Percentiles rank a stretch among this genome's conserved stretches.
Conservation (phyloP, 2,797 vertebrate species). For the Anolis apletophallus region DNA sequence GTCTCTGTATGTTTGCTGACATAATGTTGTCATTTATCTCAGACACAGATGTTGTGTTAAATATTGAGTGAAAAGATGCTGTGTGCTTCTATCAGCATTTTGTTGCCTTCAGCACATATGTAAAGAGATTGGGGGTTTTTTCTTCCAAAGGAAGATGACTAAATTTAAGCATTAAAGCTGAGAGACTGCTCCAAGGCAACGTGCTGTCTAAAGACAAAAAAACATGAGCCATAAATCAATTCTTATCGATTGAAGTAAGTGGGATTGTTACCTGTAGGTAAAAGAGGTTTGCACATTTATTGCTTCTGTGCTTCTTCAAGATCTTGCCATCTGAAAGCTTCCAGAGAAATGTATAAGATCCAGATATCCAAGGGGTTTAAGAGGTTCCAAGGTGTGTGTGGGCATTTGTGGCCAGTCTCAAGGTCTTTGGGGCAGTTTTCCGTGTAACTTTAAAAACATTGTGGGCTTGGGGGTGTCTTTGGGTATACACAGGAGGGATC, state of each 20-base stretch:
- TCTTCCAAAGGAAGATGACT: conserved; percentile 38
- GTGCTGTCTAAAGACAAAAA: conserved; percentile 69
- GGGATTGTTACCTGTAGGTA: conserved; percentile 60
- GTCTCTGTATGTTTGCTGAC: not conserved
- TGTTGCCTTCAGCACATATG: conserved; percentile 52
- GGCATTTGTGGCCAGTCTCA: too few relatives aligned
- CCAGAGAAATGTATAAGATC: conserved; percentile 48
- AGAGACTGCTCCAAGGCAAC: conserved; percentile 49
- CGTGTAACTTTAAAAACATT: too few relatives aligned
- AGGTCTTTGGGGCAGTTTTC: too few relatives aligned
- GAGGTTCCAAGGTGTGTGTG: too few relatives aligned
- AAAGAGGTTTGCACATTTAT: conserved; percentile 45
- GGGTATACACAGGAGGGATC: too few relatives aligned
- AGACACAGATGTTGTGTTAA: conserved; percentile 33
- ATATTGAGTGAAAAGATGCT: conserved; percentile 16
- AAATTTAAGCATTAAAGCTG: conserved; percentile 64
- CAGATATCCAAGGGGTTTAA: not conserved
- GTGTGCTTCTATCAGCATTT: conserved; percentile 46
- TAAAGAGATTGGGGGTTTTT: conserved; percentile 40
- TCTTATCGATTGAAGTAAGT: conserved; percentile 74
- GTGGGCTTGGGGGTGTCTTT: too few relatives aligned
- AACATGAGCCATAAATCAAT: conserved; percentile 74
- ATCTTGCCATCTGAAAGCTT: conserved; percentile 41
- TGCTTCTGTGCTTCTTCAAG: conserved; percentile 50
- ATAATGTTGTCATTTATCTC: conserved; percentile 24